phyloP scores from a whole-genome alignment of 2,888 invertebrate species.

The Melieria omissa region DNA sequence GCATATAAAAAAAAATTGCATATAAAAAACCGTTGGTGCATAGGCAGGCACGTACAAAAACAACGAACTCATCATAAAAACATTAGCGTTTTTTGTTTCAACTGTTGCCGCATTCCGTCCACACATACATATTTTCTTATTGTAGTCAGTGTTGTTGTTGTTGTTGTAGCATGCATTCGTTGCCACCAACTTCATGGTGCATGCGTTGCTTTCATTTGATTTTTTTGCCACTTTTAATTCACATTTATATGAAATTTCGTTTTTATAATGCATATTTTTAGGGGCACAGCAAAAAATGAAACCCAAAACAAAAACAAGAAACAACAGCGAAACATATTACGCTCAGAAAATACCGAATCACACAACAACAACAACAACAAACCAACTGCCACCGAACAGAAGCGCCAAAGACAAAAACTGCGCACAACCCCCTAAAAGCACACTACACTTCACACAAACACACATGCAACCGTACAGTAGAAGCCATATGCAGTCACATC shows the following conservation, averaged over 20 bases:
- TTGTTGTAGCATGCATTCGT: not conserved
- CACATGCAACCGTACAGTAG: too few species aligned
- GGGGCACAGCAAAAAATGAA: conserved; percentile 5
- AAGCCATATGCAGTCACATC: too few species aligned
- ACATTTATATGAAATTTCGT: not conserved
- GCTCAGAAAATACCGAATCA: not conserved
- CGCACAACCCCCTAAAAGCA: too few species aligned
- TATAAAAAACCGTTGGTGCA: not conserved
- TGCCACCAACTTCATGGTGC: not conserved
- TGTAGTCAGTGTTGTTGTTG: not conserved
- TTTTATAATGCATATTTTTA: conserved; percentile 28
- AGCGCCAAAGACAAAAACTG: too few species aligned
- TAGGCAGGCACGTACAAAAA: not conserved
- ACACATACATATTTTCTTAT: not conserved
- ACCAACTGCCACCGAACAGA: too few species aligned
- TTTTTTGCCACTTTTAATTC: too few species aligned
- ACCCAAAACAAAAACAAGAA: not conserved
- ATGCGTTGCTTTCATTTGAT: not conserved
- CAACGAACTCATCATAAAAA: conserved; percentile 17
- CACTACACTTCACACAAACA: too few species aligned
- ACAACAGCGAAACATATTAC: not conserved
- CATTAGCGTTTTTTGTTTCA: conserved; percentile 12
- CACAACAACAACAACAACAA: too few species aligned
- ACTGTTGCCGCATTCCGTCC: not conserved
- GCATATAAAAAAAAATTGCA: not conserved